These are phyloP conservation scores for Dioctria linearis DNA, from an alignment of 2,888 invertebrate genomes.

Conservation along the genomic window DNA sequence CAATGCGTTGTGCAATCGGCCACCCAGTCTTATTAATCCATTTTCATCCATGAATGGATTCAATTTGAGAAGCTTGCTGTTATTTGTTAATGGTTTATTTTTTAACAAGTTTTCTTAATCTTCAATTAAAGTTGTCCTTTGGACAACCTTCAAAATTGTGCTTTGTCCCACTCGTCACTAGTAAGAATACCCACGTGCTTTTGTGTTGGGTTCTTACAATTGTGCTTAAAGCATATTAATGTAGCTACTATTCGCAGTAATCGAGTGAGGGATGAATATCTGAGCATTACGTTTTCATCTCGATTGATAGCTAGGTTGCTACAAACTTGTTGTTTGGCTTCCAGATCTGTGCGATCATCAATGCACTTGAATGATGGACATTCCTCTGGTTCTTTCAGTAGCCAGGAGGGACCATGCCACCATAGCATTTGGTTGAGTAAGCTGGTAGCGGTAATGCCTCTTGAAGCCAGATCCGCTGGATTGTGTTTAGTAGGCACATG, in stretches of 20 bases:
- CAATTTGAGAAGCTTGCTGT: background rate
- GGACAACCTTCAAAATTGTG: too few relatives aligned
- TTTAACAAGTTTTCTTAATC: background rate
- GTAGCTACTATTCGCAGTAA: background rate
- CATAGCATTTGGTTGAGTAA: background rate
- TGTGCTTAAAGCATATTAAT: background rate
- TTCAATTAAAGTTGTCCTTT: background rate
- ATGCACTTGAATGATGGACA: background rate
- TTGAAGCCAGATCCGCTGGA: too few relatives aligned
- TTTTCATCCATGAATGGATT: too few relatives aligned
- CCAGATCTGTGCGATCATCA: background rate
- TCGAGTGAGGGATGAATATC: background rate
- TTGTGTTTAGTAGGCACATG: background rate
- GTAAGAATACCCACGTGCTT: too few relatives aligned
- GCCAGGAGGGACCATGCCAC: constrained; percentile 6
- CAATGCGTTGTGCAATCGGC: too few relatives aligned
- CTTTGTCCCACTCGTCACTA: too few relatives aligned
- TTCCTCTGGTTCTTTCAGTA: background rate
- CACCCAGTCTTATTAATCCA: too few relatives aligned
- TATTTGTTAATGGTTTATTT: too few relatives aligned
- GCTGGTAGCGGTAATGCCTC: too few relatives aligned
- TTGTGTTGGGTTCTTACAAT: too few relatives aligned
- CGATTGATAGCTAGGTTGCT: background rate
- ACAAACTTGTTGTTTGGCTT: background rate
- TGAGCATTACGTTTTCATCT: background rate